Evolutionary conservation across 2,797 vertebrate species (phyloP).

Genomic region (Falco concolor): DNA sequence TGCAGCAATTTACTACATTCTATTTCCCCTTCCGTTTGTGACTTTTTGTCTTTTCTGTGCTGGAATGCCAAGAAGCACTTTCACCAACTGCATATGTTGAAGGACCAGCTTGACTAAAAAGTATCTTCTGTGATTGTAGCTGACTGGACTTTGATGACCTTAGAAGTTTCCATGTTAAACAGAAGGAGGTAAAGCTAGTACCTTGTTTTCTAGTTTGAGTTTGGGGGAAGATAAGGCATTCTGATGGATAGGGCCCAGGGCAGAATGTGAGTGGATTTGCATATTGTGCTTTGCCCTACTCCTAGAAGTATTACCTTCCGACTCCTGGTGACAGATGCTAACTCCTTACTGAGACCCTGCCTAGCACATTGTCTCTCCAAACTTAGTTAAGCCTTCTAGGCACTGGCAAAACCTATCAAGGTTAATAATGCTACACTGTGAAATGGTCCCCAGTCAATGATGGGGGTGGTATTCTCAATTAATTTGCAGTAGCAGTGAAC

Average conservation of each 20-base stretch:
- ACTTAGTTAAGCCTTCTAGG: background rate
- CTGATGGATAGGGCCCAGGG: background rate
- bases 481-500: background rate
- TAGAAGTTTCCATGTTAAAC: background rate
- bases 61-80: background rate
- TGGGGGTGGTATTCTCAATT: background rate
- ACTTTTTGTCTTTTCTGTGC: background rate
- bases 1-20: background rate
- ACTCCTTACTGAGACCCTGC: background rate
- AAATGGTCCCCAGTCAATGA: background rate
- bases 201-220: background rate
- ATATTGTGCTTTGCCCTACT: background rate
- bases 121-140: background rate
- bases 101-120: background rate
- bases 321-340: background rate
- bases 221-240: background rate
- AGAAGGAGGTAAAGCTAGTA: background rate
- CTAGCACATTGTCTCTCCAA: background rate
- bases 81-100: background rate
- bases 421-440: background rate
- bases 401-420: background rate
- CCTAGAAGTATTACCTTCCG: background rate
- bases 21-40: background rate
- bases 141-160: background rate
- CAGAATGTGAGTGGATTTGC: background rate